A percentile compares a stretch with the other conserved stretches of the same genome.
Evolutionary conservation across 2,888 invertebrate genomes (phyloP).

Genomic region (Cerastis rubricosa): DNA sequence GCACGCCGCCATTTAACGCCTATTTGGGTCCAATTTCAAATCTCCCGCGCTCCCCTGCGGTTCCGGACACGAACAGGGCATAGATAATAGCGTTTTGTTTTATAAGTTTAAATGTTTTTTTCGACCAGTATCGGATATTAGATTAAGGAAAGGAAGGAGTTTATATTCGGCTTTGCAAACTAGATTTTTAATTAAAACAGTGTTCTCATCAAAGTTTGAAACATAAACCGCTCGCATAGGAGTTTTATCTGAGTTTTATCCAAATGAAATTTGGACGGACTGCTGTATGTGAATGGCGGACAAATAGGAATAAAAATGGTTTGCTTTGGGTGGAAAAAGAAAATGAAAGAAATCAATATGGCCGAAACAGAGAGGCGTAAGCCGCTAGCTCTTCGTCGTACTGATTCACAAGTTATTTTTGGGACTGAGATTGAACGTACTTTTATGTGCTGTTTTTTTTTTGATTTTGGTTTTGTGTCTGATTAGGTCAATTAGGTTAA

Average conservation of each 20-base stretch:
- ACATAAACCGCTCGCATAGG: conserved; percentile 76
- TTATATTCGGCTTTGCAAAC: conserved; percentile 45
- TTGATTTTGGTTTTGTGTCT: background rate
- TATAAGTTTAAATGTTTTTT: conserved; percentile 67
- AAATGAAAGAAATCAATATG: conserved; percentile 85
- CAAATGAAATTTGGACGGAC: conserved; percentile 84
- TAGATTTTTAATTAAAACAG: conserved; percentile 77
- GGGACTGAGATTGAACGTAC: conserved; percentile 19
- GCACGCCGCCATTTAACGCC: conserved; percentile 92
- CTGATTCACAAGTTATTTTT: conserved; percentile 51
- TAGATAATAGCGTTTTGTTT: conserved; percentile 88
- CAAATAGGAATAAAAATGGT: conserved; percentile 83
- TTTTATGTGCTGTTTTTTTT: background rate
- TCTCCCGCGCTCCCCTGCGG: conserved; percentile 89
- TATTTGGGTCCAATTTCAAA: conserved; percentile 92
- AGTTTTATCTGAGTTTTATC: conserved; percentile 81
- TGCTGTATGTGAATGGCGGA: conserved; percentile 77
- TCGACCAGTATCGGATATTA: conserved; percentile 57
- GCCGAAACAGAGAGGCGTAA: conserved; percentile 78
- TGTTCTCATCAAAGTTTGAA: conserved; percentile 75
- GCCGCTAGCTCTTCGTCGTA: conserved; percentile 61
- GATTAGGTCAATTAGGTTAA: background rate
- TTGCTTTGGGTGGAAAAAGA: conserved; percentile 81
- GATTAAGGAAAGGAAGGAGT: conserved; percentile 54
- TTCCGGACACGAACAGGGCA: conserved; percentile 87